Conservation (phyloP, 2,888 invertebrate species). For the Tethea ocularis region DNA sequence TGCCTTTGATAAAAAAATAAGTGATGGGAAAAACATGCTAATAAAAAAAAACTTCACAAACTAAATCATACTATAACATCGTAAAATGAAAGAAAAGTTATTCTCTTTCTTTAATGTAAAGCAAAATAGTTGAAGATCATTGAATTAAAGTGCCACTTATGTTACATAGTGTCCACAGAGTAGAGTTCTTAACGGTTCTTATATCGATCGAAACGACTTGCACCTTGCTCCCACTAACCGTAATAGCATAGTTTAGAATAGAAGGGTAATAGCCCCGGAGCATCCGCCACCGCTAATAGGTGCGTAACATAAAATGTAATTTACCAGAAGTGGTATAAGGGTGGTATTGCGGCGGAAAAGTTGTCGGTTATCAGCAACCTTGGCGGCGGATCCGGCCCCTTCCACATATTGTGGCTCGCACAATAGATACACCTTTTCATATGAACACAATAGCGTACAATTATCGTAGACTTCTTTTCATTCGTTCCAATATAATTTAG, state of each 20-base stretch:
- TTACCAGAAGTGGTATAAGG: background rate
- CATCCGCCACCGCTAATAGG: background rate
- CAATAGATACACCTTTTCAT: constrained; percentile 9
- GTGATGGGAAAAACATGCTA: background rate
- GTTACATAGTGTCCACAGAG: background rate
- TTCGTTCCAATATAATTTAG: constrained; percentile 6
- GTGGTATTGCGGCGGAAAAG: background rate
- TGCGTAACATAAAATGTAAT: background rate
- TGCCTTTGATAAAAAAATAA: background rate
- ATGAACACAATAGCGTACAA: constrained; percentile 10
- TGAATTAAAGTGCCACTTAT: constrained; percentile 1
- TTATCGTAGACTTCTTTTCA: constrained; percentile 7
- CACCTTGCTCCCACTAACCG: background rate
- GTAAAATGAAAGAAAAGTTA: background rate
- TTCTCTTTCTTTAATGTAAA: background rate
- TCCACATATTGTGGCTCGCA: constrained; percentile 9
- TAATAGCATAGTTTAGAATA: background rate
- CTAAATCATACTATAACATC: too few species aligned
- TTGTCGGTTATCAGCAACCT: background rate
- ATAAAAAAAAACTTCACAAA: background rate
- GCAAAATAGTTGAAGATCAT: background rate
- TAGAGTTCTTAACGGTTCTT: background rate
- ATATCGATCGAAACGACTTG: background rate
- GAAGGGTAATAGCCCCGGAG: background rate
- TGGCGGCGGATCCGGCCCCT: background rate